phyloP scores from a whole-genome alignment of 2,113 vertebrate genomes.

The Trachemys scripta region DNA sequence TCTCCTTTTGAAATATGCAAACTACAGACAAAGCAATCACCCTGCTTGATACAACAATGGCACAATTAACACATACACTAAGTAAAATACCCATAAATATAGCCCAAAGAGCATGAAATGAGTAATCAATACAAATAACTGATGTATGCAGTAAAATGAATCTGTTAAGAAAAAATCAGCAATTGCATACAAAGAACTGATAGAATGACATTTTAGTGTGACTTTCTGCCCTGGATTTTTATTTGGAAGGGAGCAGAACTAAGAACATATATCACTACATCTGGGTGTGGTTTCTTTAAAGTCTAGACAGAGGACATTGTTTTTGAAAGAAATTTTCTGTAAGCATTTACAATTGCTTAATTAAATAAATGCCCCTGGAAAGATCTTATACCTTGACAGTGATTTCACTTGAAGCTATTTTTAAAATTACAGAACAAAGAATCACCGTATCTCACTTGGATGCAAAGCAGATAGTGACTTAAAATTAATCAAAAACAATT shows the following conservation, averaged over 20 bases:
- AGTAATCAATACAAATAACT: neutral
- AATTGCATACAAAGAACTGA: neutral
- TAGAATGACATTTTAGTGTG: rapidly evolving
- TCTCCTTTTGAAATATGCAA: neutral
- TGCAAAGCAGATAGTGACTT: neutral
- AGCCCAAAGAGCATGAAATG: neutral
- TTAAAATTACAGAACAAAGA: neutral
- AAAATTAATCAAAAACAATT: neutral
- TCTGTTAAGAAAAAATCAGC: neutral
- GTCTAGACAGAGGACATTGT: constrained; percentile 16
- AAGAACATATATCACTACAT: neutral
- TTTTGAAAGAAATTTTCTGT: constrained; percentile 16
- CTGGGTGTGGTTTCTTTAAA: neutral
- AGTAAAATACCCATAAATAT: neutral
- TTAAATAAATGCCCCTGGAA: constrained; percentile 25
- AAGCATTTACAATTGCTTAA: neutral
- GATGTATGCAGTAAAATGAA: neutral
- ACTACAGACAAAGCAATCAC: neutral
- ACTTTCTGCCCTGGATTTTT: neutral
- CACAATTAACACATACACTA: neutral
- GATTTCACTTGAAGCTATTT: constrained; percentile 44
- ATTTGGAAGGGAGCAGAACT: neutral
- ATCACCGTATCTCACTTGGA: neutral
- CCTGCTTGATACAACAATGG: neutral
- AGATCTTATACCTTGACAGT: neutral